Conservation (phyloP, 1,140 invertebrate species). For the Drosophila nikananu region DNA sequence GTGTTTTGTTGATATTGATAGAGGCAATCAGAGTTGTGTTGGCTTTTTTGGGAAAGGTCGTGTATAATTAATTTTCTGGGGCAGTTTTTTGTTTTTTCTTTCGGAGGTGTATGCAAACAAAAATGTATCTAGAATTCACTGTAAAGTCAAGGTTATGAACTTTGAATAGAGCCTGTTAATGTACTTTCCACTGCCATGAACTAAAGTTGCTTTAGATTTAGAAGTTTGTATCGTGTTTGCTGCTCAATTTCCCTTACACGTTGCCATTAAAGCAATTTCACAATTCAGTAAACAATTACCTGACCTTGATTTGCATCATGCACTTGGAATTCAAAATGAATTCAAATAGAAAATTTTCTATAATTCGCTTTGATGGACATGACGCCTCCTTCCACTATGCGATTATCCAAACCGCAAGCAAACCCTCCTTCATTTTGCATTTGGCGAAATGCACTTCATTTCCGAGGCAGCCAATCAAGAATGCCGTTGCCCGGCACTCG, state of each 20-base stretch:
- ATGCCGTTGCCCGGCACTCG: conserved; percentile 8
- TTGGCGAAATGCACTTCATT: conserved; percentile 34
- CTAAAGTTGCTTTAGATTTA: not conserved
- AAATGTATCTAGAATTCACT: not conserved
- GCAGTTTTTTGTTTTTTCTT: not conserved
- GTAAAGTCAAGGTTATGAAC: conserved; percentile 29
- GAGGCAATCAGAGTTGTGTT: conserved; percentile 30
- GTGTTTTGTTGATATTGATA: conserved; percentile 34
- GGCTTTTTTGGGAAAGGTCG: conserved; percentile 43
- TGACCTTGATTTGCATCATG: conserved; percentile 29
- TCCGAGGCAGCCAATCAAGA: conserved; percentile 34
- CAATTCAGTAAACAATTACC: conserved; percentile 39
- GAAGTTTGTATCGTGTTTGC: not conserved
- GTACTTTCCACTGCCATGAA: not conserved
- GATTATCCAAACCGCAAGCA: conserved; percentile 7
- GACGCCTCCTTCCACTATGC: not conserved
- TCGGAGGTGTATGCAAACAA: conserved; percentile 18
- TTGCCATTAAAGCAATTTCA: conserved; percentile 12
- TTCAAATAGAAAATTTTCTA: conserved; percentile 40
- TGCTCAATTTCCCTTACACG: not conserved
- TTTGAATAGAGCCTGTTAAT: not conserved
- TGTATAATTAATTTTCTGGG: conserved; percentile 49
- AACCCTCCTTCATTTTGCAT: not conserved
- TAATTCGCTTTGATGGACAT: conserved; percentile 29
- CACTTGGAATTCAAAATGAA: conserved; percentile 46